These are phyloP conservation scores for Bombus breviceps DNA, from an alignment of 1,140 invertebrate species.

Conservation along the genomic window DNA sequence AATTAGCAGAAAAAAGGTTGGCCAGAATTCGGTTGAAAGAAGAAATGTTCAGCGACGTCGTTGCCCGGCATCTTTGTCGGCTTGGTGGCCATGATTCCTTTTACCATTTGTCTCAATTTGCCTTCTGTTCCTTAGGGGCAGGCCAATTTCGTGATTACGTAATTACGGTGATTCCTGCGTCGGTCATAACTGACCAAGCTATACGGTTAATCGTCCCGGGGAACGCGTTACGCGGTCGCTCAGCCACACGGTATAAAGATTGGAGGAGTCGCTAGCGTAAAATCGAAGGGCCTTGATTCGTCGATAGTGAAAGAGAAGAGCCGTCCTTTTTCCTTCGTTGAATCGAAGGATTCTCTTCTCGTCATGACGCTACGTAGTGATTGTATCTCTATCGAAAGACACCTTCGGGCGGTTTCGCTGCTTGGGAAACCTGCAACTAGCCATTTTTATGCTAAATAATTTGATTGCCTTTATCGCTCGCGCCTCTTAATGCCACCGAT, in stretches of 20 bases:
- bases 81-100: conserved; percentile 15
- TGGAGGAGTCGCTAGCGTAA: background rate
- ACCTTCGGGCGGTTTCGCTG: no score
- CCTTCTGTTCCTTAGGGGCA: conserved; percentile 11
- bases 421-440: conserved; percentile 1
- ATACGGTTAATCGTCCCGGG: conserved; percentile 11
- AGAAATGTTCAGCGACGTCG: background rate
- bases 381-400: conserved; percentile 12
- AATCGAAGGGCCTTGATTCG: conserved; percentile 13
- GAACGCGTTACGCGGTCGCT: background rate
- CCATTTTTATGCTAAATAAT: conserved; percentile 28
- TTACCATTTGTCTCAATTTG: conserved; percentile 36
- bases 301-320: background rate
- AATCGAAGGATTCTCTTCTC: conserved; percentile 5
- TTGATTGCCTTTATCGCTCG: conserved; percentile 31
- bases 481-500: conserved; percentile 7
- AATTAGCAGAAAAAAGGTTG: background rate
- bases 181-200: conserved; percentile 7
- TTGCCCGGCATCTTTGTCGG: background rate
- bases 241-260: background rate
- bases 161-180: conserved; percentile 22
- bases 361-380: background rate
- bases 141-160: conserved; percentile 28
- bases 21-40: background rate
- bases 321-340: background rate